Conservation (phyloP, 2,113 vertebrate genomes). For the Hassar affinis region DNA sequence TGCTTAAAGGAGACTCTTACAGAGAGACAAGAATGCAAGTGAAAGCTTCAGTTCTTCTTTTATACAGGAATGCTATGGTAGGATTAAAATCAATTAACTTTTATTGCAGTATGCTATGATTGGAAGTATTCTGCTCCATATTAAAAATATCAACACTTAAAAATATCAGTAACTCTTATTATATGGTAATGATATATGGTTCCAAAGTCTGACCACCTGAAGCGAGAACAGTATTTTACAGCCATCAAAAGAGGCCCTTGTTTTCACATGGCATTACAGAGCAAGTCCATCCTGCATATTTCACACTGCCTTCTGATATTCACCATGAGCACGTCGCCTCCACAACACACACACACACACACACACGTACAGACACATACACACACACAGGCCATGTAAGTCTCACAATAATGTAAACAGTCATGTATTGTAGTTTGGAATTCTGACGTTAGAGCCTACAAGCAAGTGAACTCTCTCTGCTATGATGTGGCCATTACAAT, state of each 20-base stretch:
- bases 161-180: neutral
- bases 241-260: slow-evolving; percentile 68
- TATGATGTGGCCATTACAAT: neutral
- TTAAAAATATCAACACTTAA: neutral
- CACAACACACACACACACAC: slow-evolving; percentile 32
- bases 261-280: slow-evolving; percentile 55
- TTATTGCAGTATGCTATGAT: neutral
- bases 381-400: slow-evolving; percentile 43
- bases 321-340: slow-evolving; percentile 66
- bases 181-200: too few relatives aligned
- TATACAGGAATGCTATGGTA: neutral
- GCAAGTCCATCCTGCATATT: slow-evolving; percentile 61
- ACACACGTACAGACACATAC: neutral
- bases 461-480: too few relatives aligned
- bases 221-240: slow-evolving; percentile 64
- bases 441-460: neutral
- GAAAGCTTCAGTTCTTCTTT: slow-evolving; percentile 19
- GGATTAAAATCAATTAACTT: neutral
- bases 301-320: slow-evolving; percentile 72
- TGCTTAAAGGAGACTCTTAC: slow-evolving; percentile 44
- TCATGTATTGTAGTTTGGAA: neutral
- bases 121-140: neutral
- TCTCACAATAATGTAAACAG: neutral
- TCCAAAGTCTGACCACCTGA: slow-evolving; percentile 47
- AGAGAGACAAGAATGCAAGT: slow-evolving; percentile 14